These are phyloP conservation scores for Polietes domitor DNA, from an alignment of 2,888 invertebrate genomes.

Conservation along the genomic window DNA sequence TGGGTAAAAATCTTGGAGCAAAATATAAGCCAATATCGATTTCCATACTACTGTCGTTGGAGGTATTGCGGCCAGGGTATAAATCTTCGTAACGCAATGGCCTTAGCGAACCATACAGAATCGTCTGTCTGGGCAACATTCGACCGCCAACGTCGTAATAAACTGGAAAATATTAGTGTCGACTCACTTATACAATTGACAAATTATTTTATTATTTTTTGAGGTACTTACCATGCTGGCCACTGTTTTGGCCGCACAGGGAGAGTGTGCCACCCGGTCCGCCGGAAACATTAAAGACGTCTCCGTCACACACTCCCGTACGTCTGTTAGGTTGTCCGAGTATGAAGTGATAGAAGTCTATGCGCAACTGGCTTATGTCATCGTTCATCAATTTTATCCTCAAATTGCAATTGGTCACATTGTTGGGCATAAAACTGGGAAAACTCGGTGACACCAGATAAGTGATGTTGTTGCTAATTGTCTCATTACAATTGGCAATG, in stretches of 20 bases:
- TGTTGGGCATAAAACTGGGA: slow-evolving; percentile 86
- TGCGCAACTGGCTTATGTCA: slow-evolving; percentile 90
- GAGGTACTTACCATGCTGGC: slow-evolving; percentile 89
- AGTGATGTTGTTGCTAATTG: slow-evolving; percentile 89
- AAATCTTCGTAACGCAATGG: slow-evolving; percentile 69
- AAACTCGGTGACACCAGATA: slow-evolving; percentile 92
- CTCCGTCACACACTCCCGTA: slow-evolving; percentile 90
- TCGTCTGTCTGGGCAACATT: slow-evolving; percentile 72
- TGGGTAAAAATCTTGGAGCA: slow-evolving; percentile 84
- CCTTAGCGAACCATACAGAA: slow-evolving; percentile 72
- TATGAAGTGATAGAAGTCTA: slow-evolving; percentile 92
- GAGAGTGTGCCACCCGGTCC: slow-evolving; percentile 83
- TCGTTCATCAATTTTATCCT: slow-evolving; percentile 88
- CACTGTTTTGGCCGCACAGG: slow-evolving; percentile 91
- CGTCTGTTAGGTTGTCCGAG: slow-evolving; percentile 91
- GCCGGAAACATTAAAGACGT: slow-evolving; percentile 84
- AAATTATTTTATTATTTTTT: no score
- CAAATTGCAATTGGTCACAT: slow-evolving; percentile 86
- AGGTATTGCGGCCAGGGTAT: slow-evolving; percentile 66
- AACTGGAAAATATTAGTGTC: slow-evolving; percentile 71
- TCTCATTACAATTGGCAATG: slow-evolving; percentile 87
- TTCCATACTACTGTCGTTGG: slow-evolving; percentile 68
- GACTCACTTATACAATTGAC: background rate
- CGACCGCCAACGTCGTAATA: slow-evolving; percentile 79
- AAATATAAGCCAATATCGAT: slow-evolving; percentile 82